These are phyloP conservation scores for Eupelmus urozonus DNA, from an alignment of 2,888 invertebrate species.

Conservation along the genomic window DNA sequence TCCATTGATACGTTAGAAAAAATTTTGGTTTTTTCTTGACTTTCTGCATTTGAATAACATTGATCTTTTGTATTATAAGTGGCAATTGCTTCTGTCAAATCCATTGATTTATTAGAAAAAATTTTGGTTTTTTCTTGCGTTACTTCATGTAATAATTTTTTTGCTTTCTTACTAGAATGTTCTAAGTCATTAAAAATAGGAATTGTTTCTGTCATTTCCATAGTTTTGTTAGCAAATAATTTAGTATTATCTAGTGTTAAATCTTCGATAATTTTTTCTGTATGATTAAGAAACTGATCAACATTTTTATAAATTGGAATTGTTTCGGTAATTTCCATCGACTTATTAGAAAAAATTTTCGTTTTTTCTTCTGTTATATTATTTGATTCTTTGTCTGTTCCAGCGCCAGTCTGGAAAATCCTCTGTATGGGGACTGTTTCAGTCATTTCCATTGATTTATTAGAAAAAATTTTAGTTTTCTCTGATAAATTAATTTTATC, in stretches of 20 bases:
- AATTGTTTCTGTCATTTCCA: conserved; percentile 50
- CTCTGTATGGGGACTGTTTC: conserved; percentile 27
- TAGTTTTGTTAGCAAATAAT: conserved; percentile 42
- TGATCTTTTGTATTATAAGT: conserved; percentile 11
- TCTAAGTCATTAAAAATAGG: conserved; percentile 9
- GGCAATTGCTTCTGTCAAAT: conserved; percentile 47
- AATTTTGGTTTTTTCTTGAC: conserved; percentile 28
- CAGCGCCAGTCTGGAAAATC: neutral
- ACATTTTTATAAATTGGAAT: conserved; percentile 16
- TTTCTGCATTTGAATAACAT: neutral
- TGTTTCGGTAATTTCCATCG: conserved; percentile 59
- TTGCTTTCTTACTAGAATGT: neutral
- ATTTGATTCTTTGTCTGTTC: neutral
- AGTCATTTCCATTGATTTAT: conserved; percentile 60
- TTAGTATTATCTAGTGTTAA: conserved; percentile 34
- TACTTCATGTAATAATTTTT: neutral
- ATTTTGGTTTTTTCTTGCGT: conserved; percentile 26
- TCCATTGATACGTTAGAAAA: conserved; percentile 38
- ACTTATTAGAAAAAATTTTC: conserved; percentile 31
- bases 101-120: conserved; percentile 34
- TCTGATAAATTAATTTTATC: conserved; percentile 36
- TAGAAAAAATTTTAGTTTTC: conserved; percentile 45
- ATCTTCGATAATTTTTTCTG: neutral
- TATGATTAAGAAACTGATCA: conserved; percentile 22
- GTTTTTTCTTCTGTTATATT: conserved; percentile 17